Conservation (phyloP, 2,888 invertebrate genomes). For the Dryobotodes eremita region DNA sequence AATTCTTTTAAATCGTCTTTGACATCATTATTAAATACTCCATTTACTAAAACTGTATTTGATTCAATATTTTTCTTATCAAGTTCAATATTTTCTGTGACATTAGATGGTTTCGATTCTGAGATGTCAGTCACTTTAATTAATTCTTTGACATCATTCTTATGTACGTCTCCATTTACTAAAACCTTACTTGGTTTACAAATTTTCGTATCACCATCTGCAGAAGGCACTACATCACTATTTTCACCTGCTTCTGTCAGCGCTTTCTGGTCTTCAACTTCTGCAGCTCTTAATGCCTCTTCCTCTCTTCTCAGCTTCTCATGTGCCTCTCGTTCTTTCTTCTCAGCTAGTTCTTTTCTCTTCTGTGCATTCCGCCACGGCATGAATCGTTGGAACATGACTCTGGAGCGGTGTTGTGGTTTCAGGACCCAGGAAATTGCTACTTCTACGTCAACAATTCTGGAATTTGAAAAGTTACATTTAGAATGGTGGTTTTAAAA, state of each 20-base stretch:
- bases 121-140: too few relatives aligned
- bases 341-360: slow-evolving; percentile 82
- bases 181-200: neutral
- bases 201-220: neutral
- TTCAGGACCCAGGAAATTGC: slow-evolving; percentile 89
- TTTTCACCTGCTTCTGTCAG: neutral
- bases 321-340: slow-evolving; percentile 74
- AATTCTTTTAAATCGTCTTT: neutral
- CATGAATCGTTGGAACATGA: slow-evolving; percentile 89
- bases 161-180: slow-evolving; percentile 21
- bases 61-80: too few relatives aligned
- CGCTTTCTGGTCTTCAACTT: neutral
- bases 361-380: slow-evolving; percentile 87
- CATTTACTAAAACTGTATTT: too few relatives aligned
- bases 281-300: slow-evolving; percentile 34
- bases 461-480: slow-evolving; percentile 68
- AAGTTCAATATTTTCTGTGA: too few relatives aligned
- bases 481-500: neutral
- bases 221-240: neutral
- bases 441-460: slow-evolving; percentile 87
- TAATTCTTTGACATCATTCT: slow-evolving; percentile 1
- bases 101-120: too few relatives aligned
- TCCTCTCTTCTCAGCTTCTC: slow-evolving; percentile 56
- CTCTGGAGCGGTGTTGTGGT: slow-evolving; percentile 86
- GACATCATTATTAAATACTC: slow-evolving; percentile 1